These are phyloP conservation scores for Anthopleura xanthogrammica DNA, from an alignment of 92 coral and sea anemone species.

Conservation along the genomic window DNA sequence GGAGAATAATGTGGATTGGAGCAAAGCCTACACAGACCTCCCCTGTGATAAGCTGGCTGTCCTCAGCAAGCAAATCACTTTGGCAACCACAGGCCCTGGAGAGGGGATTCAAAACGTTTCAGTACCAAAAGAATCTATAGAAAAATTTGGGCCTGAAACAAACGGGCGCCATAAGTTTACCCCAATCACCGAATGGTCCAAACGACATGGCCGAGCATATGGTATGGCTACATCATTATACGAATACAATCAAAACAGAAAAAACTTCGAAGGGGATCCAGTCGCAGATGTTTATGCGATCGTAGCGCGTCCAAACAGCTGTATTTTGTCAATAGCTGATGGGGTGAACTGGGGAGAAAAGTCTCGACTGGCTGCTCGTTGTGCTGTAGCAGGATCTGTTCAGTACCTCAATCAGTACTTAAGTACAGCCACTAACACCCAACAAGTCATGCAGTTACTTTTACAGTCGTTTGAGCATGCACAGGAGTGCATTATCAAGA, in stretches of 20 bases:
- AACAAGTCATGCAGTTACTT: slow-evolving; percentile 60
- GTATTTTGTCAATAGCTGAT: slow-evolving; percentile 90
- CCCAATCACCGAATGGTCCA: slow-evolving; percentile 65
- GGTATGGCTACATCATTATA: slow-evolving; percentile 87
- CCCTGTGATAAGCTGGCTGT: slow-evolving; percentile 66
- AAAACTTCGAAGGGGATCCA: slow-evolving; percentile 77
- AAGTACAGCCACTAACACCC: slow-evolving; percentile 70
- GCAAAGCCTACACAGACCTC: slow-evolving; percentile 47
- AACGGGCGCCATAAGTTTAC: slow-evolving; percentile 40
- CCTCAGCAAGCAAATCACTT: slow-evolving; percentile 48
- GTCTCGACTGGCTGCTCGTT: slow-evolving; percentile 95
- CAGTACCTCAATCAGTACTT: slow-evolving; percentile 71
- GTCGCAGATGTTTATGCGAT: slow-evolving; percentile 94
- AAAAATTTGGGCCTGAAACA: slow-evolving; percentile 39
- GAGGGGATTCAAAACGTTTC: slow-evolving; percentile 70
- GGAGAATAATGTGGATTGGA: slow-evolving; percentile 65
- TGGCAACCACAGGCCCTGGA: slow-evolving; percentile 92
- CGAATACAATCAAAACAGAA: slow-evolving; percentile 77
- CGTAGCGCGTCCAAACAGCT: slow-evolving; percentile 85
- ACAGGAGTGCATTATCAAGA: slow-evolving; percentile 72
- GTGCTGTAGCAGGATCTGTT: slow-evolving; percentile 88
- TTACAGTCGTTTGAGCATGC: slow-evolving; percentile 78
- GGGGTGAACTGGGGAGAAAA: slow-evolving; percentile 99
- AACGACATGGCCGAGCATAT: slow-evolving; percentile 70
- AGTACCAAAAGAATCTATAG: slow-evolving; percentile 23